Evolutionary conservation across 2,113 vertebrate species (phyloP).

Genomic region (Salvator merianae): DNA sequence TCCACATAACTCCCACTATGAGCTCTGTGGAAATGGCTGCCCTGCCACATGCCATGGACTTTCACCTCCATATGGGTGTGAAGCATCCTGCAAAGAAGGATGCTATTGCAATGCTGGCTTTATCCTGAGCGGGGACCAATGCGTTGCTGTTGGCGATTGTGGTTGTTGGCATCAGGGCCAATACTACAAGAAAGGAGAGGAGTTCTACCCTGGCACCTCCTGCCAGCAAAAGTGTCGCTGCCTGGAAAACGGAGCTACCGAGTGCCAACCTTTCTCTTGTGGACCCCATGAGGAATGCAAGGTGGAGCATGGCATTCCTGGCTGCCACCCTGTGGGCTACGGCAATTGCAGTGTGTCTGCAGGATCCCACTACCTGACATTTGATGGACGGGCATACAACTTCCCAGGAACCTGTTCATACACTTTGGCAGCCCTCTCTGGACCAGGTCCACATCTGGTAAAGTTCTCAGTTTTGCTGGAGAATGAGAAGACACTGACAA

Average conservation of each 20-base stretch:
- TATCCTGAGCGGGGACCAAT: conserved; percentile 67
- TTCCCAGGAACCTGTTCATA: conserved; percentile 77
- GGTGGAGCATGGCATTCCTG: conserved; percentile 40
- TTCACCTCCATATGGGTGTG: conserved; percentile 36
- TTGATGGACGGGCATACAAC: conserved; percentile 71
- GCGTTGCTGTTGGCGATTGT: conserved; percentile 67
- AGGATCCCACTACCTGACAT: conserved; percentile 74
- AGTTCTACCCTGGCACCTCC: conserved; percentile 60
- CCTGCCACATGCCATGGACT: conserved; percentile 61
- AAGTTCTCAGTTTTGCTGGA: conserved; percentile 77
- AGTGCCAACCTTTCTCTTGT: conserved; percentile 61
- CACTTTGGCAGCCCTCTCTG: conserved; percentile 50
- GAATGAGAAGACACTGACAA: conserved; percentile 47
- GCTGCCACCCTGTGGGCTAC: conserved; percentile 51
- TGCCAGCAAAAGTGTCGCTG: conserved; percentile 77
- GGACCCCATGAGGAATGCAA: conserved; percentile 63
- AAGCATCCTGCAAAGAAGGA: conserved; percentile 68
- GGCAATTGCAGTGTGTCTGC: conserved; percentile 64
- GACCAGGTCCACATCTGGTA: accelerated
- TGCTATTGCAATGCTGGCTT: conserved; percentile 74
- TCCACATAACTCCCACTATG: conserved; percentile 73
- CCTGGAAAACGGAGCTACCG: neutral
- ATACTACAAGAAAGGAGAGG: conserved; percentile 57
- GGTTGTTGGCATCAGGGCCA: conserved; percentile 70
- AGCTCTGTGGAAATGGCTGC: conserved; percentile 73